Evolutionary conservation across 1,140 invertebrate genomes (phyloP), one percentile per base, ranked within the genome.

Genomic region (Samia ricini): DNA sequence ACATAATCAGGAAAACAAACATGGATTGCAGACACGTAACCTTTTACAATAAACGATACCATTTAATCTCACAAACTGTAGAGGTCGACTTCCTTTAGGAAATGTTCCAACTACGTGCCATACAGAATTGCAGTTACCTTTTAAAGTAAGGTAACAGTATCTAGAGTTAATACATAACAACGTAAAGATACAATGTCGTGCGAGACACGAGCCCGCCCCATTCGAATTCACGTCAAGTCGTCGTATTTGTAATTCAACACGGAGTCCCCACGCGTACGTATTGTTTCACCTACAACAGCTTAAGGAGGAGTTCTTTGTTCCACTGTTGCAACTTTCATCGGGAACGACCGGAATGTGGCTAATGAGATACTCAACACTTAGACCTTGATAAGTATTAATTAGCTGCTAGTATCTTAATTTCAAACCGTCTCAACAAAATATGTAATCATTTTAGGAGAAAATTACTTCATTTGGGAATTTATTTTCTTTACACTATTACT

Each of bases 161-260:
- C 33, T 42, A 42, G 33, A 42, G 33, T 23, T 23, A n/a, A 52
- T 52, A 52, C 51, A 22, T 23, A 21, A 23, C 20, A 52, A 52
- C 51, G 22, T 52, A 52, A 52, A 52, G 22, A 21, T 52, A 52
- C 20, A 22, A 23, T 52, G 51, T 52, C 51, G 51, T 52, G 15
- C 33, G 20, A 52, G 51, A 21, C 7, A 22, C 20, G 20, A 18
- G 18, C 20, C 57, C 57, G 42, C 57, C 57, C 82, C 70, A 87
- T 89, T 89, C 77, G 79, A 83, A 88, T 89, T 89, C 87, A 82
- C 78, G 80, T 83, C 84, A 79, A 83, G 85, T 85, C 71, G 48
- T 51, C 78, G 83, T 88, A 89, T 87, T 88, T 89, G 87, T 88
- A 88, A 89, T 89, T 89, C 87, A 87, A 84, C 74, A 69, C 77